Percentiles rank a stretch among this genome's conserved stretches.
These are phyloP conservation scores for Drosophila prolongata DNA, from an alignment of 2,888 invertebrate species.

Conservation along the genomic window DNA sequence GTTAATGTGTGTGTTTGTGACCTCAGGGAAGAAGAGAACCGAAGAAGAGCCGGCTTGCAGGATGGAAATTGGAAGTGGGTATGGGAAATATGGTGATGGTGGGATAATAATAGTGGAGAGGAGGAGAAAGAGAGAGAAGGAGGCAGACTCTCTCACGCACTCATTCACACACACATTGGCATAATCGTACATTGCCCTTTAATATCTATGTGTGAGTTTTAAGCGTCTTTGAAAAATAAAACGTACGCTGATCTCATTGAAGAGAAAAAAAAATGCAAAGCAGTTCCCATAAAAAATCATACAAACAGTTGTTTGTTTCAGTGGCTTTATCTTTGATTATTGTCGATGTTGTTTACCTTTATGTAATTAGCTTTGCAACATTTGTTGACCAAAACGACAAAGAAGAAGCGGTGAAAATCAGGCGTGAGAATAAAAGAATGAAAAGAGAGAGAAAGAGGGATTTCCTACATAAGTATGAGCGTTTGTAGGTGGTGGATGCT, in stretches of 20 bases:
- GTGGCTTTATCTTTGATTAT: conserved; percentile 43
- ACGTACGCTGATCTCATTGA: conserved; percentile 76
- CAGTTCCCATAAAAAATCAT: conserved; percentile 22
- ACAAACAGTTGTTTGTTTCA: conserved; percentile 13
- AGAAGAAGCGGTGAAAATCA: conserved; percentile 22
- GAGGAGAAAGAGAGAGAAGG: background rate
- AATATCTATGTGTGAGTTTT: conserved; percentile 20
- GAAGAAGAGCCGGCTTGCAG: conserved; percentile 30
- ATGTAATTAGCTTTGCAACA: conserved; percentile 78
- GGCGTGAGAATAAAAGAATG: conserved; percentile 12
- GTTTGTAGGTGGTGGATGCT: conserved; percentile 55
- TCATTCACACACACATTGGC: conserved; percentile 26
- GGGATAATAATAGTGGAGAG: conserved; percentile 7
- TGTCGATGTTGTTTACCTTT: conserved; percentile 78
- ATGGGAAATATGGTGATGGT: conserved; percentile 6
- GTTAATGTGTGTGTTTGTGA: conserved; percentile 41
- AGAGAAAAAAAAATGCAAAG: conserved; percentile 53
- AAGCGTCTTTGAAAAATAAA: conserved; percentile 35
- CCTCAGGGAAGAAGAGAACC: conserved; percentile 34
- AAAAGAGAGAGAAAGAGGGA: conserved; percentile 1
- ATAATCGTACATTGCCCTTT: conserved; percentile 76
- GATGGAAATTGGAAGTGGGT: conserved; percentile 25
- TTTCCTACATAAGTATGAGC: conserved; percentile 8
- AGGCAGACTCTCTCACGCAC: conserved; percentile 32
- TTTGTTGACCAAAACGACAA: conserved; percentile 38